A percentile compares a stretch with the other conserved stretches of the same genome.
Evolutionary conservation across 2,113 vertebrate species (phyloP).

Genomic region (Lampris megalopsis): DNA sequence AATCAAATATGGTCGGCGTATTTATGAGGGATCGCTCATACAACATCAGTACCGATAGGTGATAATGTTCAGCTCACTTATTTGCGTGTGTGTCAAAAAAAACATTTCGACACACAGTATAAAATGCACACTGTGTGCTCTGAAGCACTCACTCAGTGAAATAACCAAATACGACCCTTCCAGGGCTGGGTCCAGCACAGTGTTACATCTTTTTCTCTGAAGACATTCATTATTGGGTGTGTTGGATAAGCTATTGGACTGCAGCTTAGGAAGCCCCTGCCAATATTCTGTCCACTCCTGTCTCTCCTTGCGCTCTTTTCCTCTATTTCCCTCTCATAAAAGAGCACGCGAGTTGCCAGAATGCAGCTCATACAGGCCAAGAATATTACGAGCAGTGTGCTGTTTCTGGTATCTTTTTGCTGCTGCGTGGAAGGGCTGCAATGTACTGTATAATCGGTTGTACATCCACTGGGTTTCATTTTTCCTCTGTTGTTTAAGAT

Average conservation of each 20-base stretch:
- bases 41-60: not conserved
- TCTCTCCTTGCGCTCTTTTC: conserved; percentile 29
- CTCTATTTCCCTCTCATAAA: conserved; percentile 51
- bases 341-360: conserved; percentile 67
- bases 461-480: conserved; percentile 34
- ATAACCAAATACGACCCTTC: not conserved
- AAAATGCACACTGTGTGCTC: too few species aligned
- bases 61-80: conserved; percentile 6
- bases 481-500: conserved; percentile 38
- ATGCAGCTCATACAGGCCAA: conserved; percentile 62
- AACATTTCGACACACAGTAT: not conserved
- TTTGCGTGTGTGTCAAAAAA: conserved; percentile 22
- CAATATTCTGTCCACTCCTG: conserved; percentile 36
- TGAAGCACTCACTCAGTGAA: conserved; percentile 22
- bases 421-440: conserved; percentile 33
- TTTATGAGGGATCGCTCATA: conserved; percentile 29
- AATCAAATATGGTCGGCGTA: conserved; percentile 23
- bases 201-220: conserved; percentile 18
- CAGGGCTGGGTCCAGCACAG: not conserved
- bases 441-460: conserved; percentile 37
- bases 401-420: conserved; percentile 42
- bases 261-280: conserved; percentile 22
- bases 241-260: conserved; percentile 38
- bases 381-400: conserved; percentile 65
- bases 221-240: conserved; percentile 26